Conservation (phyloP, 2,113 vertebrate species). For the Accipiter virgatus region DNA sequence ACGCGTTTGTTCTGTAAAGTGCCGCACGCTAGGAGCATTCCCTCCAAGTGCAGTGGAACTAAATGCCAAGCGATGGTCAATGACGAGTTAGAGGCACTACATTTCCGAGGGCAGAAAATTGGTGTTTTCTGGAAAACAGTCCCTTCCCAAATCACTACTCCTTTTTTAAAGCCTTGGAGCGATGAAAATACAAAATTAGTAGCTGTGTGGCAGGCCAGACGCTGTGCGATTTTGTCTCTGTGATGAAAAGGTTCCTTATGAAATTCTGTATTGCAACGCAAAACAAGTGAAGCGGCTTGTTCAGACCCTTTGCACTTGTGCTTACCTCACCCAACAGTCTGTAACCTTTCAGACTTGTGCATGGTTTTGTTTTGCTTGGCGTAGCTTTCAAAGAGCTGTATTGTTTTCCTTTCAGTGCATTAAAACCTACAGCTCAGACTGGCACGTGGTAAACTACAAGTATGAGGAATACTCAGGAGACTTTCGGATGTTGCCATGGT, state of each 20-base stretch:
- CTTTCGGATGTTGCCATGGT: constrained; percentile 95
- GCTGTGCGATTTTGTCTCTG: background rate
- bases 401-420: constrained; percentile 86
- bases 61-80: fast-evolving
- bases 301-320: background rate
- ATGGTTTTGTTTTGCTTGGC: background rate
- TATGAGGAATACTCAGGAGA: constrained; percentile 96
- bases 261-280: background rate
- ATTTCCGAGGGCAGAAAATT: background rate
- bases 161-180: background rate
- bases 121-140: background rate
- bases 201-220: background rate
- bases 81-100: fast-evolving
- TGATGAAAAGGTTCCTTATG: background rate
- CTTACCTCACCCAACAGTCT: background rate
- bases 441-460: constrained; percentile 94
- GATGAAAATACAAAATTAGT: background rate
- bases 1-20: background rate
- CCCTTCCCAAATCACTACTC: background rate
- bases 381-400: background rate
- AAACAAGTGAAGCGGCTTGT: background rate
- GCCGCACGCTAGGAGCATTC: background rate
- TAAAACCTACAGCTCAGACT: constrained; percentile 95
- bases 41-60: background rate
- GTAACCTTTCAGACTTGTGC: background rate